Base-by-base conservation (phyloP, 2,113 vertebrate genomes). In the Notarius lentiginosus region DNA sequence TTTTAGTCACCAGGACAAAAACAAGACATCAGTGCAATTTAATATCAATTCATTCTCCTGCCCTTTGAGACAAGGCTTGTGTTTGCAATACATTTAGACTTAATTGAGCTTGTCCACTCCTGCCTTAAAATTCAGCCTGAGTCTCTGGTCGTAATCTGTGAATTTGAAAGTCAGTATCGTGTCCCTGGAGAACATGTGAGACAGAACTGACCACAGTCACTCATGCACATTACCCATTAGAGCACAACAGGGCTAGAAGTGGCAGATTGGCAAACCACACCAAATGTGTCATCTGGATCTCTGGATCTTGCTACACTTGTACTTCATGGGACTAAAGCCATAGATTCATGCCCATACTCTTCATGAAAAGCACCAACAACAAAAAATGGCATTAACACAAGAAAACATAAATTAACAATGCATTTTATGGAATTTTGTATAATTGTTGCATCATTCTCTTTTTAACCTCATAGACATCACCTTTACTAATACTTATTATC, bases 61-160 rank as follows among this genome's bases (percentile, higher is more conserved):
- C 86, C 88, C 1, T 83, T 87, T 79, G 75, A 87, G 79, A 66
- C 83, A 83, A 88, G 91, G 88, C 87, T 27, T 85, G 63, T 90
- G 88, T 93, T 94, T 92, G 93, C 89, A 66, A 87, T 89, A 86
- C 87, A 47, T 82, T 76, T 65, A 86, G 76, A 77, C 84, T 84
- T 86, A 84, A 87, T 86, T 87, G 82, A 86, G 58, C 75, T 86
- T 76, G 47, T 58, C 47, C 34, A 60, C 70, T 79, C 27, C 63
- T 84, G 76, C 49, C 72, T 80, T 80, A 53, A 89, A 65, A 88
- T 30, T 84, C 47, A 87, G 73, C 41, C 83, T 30, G 58, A 68
- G 88, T 90, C 65, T 86, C 86, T 87, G 84, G 83, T 88, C 90
- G 73, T 87, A 90, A 92, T 91, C 86, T 91, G 79, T 61, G 27